A percentile compares a stretch with the other conserved stretches of the same genome.
Evolutionary conservation across 1,140 invertebrate genomes (phyloP).

Genomic region (Popillia japonica): DNA sequence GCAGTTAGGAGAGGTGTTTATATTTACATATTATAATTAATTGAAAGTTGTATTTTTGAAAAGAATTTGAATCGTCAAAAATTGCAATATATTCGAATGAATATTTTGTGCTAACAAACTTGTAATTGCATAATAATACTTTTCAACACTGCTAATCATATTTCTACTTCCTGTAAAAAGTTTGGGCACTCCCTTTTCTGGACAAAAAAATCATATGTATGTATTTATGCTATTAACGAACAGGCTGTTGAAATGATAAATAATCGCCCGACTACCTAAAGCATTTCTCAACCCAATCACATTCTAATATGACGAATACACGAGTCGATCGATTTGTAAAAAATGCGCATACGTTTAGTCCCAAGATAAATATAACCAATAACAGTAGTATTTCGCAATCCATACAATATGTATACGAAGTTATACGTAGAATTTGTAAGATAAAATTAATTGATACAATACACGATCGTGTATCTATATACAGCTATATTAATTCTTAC

Average conservation of each 20-base stretch:
- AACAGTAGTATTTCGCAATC: slow-evolving; percentile 2
- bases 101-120: no score
- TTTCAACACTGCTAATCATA: no score
- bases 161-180: no score
- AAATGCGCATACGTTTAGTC: slow-evolving; percentile 1
- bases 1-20: no score
- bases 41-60: no score
- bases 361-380: slow-evolving; percentile 1
- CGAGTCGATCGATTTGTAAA: slow-evolving; percentile 1
- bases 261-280: background rate
- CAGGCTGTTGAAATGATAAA: slow-evolving; percentile 3
- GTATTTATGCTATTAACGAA: slow-evolving; percentile 1
- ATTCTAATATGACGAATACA: slow-evolving; percentile 19
- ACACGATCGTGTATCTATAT: background rate
- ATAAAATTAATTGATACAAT: background rate
- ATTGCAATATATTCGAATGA: no score
- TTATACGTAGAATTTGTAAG: background rate
- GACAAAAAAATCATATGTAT: background rate
- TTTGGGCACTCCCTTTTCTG: no score
- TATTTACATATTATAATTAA: no score
- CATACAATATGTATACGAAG: background rate
- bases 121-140: no score
- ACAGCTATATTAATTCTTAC: background rate
- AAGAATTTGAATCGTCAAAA: no score
- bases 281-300: slow-evolving; percentile 14